Percentiles rank a stretch among this genome's conserved stretches.
Evolutionary conservation across 2,797 vertebrate species (phyloP).

Genomic region (Enteromius trimaculatus): DNA sequence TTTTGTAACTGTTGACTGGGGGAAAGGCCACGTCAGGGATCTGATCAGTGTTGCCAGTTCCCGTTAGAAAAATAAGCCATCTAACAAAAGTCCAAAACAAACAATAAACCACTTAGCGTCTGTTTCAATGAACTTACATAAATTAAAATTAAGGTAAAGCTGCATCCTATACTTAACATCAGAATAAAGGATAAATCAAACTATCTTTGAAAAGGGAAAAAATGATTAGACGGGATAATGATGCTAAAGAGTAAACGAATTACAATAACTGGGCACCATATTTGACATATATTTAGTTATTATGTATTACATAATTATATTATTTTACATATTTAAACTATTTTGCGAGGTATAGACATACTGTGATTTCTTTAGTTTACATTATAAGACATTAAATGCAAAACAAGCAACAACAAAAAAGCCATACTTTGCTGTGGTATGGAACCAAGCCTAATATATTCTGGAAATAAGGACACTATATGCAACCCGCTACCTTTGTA

Average conservation of each 20-base stretch:
- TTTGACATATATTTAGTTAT: neutral
- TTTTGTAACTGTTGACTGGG: conserved; percentile 20
- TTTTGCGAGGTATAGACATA: neutral
- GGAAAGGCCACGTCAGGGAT: conserved; percentile 57
- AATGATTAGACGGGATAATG: neutral
- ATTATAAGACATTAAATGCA: neutral
- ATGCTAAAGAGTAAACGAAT: neutral
- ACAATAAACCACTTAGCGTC: neutral
- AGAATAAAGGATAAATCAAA: neutral
- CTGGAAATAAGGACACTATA: neutral
- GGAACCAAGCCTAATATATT: neutral
- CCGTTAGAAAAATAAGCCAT: neutral
- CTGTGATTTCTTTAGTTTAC: neutral
- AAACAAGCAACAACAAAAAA: neutral
- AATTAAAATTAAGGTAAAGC: neutral
- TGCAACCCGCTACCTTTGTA: neutral
- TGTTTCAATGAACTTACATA: neutral
- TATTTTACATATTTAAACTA: neutral
- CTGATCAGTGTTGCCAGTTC: conserved; percentile 29
- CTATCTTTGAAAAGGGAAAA: neutral
- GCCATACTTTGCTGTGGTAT: neutral
- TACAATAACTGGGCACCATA: neutral
- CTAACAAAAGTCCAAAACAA: neutral
- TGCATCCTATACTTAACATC: neutral
- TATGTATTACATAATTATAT: neutral